Base-by-base conservation (phyloP, 2,797 vertebrate species). In the Pseudotriccus pelzelni region DNA sequence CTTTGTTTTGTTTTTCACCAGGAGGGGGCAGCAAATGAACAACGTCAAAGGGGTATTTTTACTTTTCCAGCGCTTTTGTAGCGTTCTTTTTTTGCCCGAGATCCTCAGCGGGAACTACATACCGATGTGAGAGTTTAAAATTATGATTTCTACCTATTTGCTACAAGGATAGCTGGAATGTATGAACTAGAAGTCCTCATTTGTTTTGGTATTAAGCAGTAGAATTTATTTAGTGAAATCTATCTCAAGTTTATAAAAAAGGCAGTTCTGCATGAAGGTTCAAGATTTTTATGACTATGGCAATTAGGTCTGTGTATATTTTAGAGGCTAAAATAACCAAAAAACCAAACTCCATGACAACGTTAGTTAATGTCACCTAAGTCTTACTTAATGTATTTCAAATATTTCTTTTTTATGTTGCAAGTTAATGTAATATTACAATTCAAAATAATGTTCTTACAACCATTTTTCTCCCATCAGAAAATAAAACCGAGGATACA, bases 11-110 rank as follows among this genome's bases (percentile, higher is more conserved):
- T 19, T 62, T 58, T 56, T 19, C 3, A 30, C 95, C 95, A 73
- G 87, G 47, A 85, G 96, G 7, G 83, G 96, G 95, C 96, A 97
- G 94, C 89, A 91, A 66, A 55, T n/a, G 85, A 94, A 58, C 79
- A 68, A 7, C 9, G 4, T 23, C 46, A 6, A 12, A 2, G 11
- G 10, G 19, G 21, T 14, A 46, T 22, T 43, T 44, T 59, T 10
- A 2, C 22, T 68, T 55, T 2, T 5, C 24, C 6, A 25, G 27
- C 1, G 10, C 27, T 56, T 77, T 73, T 55, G 20, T 41, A 3
- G 34, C 8, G 67, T 28, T 67, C 6, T 15, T 28, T 25, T 25
- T 70, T 44, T 37, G 23, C 60, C 67, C 53, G 8, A 30, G 46
- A 55, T 23, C 56, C 16, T 32, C 63, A 14, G 19, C 20, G 18